Evolutionary conservation across 2,888 invertebrate species (phyloP).

Genomic region (Chromoteleia sp.): DNA sequence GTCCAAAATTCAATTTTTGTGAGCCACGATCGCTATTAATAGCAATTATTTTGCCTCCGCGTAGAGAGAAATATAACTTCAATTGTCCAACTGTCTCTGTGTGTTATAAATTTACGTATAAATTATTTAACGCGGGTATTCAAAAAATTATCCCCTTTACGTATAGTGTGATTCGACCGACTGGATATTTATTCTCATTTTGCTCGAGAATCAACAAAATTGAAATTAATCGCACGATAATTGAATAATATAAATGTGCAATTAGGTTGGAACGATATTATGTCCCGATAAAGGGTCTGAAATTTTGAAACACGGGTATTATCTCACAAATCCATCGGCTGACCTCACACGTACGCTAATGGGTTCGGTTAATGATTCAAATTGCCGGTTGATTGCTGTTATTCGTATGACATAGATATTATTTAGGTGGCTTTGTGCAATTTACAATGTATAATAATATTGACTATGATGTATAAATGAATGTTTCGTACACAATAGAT

Average conservation of each 20-base stretch:
- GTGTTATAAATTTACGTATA: background rate
- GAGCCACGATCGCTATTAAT: slow-evolving; percentile 2
- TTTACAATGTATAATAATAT: slow-evolving; percentile 64
- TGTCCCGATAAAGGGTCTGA: background rate
- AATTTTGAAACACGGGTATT: slow-evolving; percentile 4
- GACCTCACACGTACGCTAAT: slow-evolving; percentile 32
- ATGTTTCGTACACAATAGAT: slow-evolving; percentile 68
- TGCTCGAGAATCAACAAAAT: background rate
- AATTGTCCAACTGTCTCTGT: background rate
- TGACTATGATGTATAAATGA: slow-evolving; percentile 68
- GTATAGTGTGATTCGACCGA: background rate
- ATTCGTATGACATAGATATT: slow-evolving; percentile 34
- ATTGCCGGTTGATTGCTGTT: slow-evolving; percentile 44
- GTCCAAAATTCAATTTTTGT: background rate
- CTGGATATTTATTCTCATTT: background rate
- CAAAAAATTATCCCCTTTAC: background rate
- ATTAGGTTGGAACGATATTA: slow-evolving; percentile 19
- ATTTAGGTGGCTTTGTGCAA: slow-evolving; percentile 67
- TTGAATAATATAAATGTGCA: background rate
- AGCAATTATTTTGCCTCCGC: background rate
- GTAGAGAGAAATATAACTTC: background rate
- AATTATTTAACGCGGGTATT: background rate
- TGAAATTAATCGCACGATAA: background rate
- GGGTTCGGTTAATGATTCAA: slow-evolving; percentile 37
- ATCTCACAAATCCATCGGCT: slow-evolving; percentile 18